phyloP scores from a whole-genome alignment of 2,797 vertebrate genomes.

The Melanotaenia pygmaea region DNA sequence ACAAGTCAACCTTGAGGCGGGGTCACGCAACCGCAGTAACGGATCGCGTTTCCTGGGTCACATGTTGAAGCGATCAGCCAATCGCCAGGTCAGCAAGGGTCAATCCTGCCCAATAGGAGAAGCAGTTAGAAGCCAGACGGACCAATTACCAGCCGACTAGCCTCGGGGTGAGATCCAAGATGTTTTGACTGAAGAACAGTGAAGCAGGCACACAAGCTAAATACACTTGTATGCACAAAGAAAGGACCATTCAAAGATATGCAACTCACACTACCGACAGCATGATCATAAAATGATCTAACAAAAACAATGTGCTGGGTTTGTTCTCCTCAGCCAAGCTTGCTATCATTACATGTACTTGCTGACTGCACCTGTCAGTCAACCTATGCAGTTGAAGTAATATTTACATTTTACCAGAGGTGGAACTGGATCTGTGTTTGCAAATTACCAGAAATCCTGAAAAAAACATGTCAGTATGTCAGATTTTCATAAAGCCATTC shows the following conservation, averaged over 20 bases:
- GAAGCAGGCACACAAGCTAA: conserved; percentile 22
- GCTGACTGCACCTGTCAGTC: neutral
- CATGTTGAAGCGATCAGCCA: conserved; percentile 82
- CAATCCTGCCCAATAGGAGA: conserved; percentile 85
- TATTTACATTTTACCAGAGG: neutral
- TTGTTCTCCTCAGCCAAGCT: neutral
- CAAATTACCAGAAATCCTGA: neutral
- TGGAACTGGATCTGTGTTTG: neutral
- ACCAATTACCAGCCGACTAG: conserved; percentile 84
- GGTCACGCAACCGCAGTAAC: conserved; percentile 59
- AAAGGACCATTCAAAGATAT: conserved; percentile 10
- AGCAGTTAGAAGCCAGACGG: conserved; percentile 83
- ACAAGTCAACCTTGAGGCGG: conserved; percentile 72
- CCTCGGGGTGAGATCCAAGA: conserved; percentile 76
- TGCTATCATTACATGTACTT: neutral
- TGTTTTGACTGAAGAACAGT: conserved; percentile 57
- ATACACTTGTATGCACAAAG: conserved; percentile 21
- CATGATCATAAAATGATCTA: neutral
- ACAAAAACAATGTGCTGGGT: neutral
- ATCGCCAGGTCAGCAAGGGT: conserved; percentile 83
- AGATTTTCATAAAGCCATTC: neutral
- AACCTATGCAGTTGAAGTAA: neutral
- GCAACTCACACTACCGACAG: neutral
- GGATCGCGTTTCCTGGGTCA: conserved; percentile 74
- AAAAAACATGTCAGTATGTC: neutral